A percentile compares a stretch with the other conserved stretches of the same genome.
These are phyloP conservation scores for Vulpes ferrilata DNA, from an alignment of 2,113 vertebrate species.

Conservation along the genomic window DNA sequence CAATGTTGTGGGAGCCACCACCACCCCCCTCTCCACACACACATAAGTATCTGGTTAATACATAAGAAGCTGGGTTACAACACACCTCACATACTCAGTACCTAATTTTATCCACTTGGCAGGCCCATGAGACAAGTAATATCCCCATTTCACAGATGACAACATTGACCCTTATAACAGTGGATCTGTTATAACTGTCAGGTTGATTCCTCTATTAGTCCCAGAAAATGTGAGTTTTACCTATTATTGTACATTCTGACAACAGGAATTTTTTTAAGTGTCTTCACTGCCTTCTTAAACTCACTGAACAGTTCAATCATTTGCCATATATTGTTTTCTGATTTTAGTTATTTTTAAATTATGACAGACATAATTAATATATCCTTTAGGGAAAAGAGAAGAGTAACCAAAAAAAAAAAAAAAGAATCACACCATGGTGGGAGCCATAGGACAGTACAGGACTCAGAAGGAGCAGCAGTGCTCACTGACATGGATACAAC, in stretches of 20 bases:
- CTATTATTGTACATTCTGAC: neutral
- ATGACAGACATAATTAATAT: neutral
- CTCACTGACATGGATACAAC: neutral
- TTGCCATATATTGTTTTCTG: neutral
- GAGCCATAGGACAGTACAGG: neutral
- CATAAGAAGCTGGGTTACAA: neutral
- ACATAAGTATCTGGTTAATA: neutral
- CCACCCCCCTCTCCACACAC: no score
- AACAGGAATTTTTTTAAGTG: constrained; percentile 6
- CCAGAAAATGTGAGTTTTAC: constrained; percentile 16
- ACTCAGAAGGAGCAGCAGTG: neutral
- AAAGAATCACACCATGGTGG: neutral
- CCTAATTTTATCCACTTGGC: neutral
- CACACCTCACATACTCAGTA: neutral
- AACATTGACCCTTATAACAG: neutral
- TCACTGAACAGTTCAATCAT: neutral
- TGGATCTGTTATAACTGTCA: neutral
- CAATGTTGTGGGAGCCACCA: neutral
- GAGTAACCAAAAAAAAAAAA: neutral
- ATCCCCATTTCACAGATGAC: neutral
- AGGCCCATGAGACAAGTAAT: neutral
- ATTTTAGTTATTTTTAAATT: neutral
- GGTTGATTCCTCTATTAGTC: neutral
- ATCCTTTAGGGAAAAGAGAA: constrained; percentile 5
- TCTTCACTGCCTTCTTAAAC: neutral